Evolutionary conservation across 1,140 invertebrate genomes (phyloP), one percentile per base, ranked within the genome.

Genomic region (Drosophila serrata): DNA sequence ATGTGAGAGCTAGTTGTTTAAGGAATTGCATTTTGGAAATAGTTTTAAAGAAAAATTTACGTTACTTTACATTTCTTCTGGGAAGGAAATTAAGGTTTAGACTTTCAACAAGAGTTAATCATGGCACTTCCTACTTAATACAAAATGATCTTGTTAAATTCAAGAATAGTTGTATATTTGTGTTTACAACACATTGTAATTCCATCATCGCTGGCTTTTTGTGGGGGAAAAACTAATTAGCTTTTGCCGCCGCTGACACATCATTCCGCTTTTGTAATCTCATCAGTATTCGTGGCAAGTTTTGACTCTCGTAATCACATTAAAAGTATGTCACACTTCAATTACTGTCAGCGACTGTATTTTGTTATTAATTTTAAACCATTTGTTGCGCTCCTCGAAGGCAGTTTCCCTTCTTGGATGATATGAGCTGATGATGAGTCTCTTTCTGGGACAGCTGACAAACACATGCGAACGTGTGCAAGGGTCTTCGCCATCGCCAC

Each of bases 251-350:
- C 67, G 48, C n/a, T 57, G 31, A 9, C 43, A 63, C 59, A 64
- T 40, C 43, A 67, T 63, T 49, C 27, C 45, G 33, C 42, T 42
- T 42, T 59, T 73, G 67, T 73, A 73, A 74, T 74, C 69, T 62
- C 69, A 74, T 74, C 70, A 74, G 61, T 60, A 79, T 65, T 77
- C 73, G 42, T 39, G 48, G 62, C 58, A 42, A 76, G 81, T 85
- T 76, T 70, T 74, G 69, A 67, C 48, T 75, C 13, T 35, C 58
- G 59, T 86, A 81, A 85, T 86, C 78, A 79, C 56, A 87, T 86
- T 82, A 78, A 74, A 82, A 68, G 61, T 78, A 63, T 88, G 84
- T 88, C 85, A 90, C 82, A 87, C 76, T 84, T 84, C 76, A 79
- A 75, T 82, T 79, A 82, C 67, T 86, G 82, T 86, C 82, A 82